Conservation (phyloP, 2,888 invertebrate genomes). For the Buathra laborator region DNA sequence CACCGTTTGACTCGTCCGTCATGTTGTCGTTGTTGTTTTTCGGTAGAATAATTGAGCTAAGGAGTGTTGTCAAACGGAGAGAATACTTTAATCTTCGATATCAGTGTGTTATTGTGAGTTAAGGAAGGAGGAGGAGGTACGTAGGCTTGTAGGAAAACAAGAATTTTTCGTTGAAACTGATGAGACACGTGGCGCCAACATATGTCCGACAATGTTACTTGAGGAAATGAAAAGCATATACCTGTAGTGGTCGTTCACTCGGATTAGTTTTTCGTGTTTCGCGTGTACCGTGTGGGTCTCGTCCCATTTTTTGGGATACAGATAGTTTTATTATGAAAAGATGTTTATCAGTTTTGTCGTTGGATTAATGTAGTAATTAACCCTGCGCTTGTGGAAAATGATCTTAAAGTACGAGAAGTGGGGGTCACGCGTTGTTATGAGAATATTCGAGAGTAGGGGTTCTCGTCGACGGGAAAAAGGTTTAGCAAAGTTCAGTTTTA, state of each 20-base stretch:
- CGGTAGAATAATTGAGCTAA: neutral
- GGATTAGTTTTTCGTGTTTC: neutral
- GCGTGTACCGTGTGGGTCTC: neutral
- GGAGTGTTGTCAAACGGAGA: neutral
- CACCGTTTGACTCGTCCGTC: slow-evolving; percentile 84
- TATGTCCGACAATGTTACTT: slow-evolving; percentile 4
- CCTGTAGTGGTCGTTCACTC: neutral
- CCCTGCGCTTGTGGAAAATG: neutral
- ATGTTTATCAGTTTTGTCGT: neutral
- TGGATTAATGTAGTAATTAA: neutral
- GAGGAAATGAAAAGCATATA: neutral
- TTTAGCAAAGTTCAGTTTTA: neutral
- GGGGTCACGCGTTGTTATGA: neutral
- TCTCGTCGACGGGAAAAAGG: neutral
- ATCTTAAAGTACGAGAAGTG: neutral
- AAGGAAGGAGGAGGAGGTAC: neutral
- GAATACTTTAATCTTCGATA: neutral
- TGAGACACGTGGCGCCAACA: slow-evolving; percentile 12
- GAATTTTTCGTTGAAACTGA: slow-evolving; percentile 9
- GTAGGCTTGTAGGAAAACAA: slow-evolving; percentile 42
- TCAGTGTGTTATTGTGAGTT: slow-evolving; percentile 8
- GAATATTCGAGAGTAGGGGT: neutral
- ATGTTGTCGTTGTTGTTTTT: slow-evolving; percentile 66
- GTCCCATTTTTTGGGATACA: neutral
- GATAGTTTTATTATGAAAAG: neutral